Conservation (phyloP, 2,113 vertebrate species). For the Hemiprocne comata region DNA sequence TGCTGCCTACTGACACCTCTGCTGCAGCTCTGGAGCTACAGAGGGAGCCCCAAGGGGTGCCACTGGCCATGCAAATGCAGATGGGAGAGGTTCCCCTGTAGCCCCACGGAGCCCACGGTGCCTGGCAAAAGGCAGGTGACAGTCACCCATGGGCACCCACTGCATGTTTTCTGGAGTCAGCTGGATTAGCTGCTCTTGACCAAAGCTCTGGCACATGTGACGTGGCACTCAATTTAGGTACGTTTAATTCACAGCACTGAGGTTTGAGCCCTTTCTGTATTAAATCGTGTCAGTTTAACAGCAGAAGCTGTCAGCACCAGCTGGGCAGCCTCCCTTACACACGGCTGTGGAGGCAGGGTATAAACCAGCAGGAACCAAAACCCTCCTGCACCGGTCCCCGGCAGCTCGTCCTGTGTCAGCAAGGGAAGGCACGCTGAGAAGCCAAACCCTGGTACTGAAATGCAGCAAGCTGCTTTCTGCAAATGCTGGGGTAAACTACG, state of each 20-base stretch:
- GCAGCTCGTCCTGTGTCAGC: not conserved
- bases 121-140: not conserved
- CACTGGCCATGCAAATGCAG: not conserved
- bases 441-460: not conserved
- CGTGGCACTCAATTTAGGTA: not conserved
- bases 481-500: not conserved
- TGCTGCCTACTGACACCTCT: not conserved
- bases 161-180: not conserved
- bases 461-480: not conserved
- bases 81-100: not conserved
- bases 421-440: not conserved
- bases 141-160: not conserved
- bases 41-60: not conserved
- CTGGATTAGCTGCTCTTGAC: not conserved
- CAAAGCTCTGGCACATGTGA: not conserved
- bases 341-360: not conserved
- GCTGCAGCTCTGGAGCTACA: not conserved
- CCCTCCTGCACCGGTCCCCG: not conserved
- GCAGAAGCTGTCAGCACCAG: slow-evolving; percentile 5
- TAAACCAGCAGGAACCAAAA: not conserved
- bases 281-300: not conserved
- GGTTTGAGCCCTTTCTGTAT: not conserved
- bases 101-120: accelerated
- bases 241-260: not conserved
- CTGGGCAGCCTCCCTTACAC: not conserved